Base-by-base conservation (phyloP, 2,113 vertebrate genomes). In the Pollimyrus isidori region DNA sequence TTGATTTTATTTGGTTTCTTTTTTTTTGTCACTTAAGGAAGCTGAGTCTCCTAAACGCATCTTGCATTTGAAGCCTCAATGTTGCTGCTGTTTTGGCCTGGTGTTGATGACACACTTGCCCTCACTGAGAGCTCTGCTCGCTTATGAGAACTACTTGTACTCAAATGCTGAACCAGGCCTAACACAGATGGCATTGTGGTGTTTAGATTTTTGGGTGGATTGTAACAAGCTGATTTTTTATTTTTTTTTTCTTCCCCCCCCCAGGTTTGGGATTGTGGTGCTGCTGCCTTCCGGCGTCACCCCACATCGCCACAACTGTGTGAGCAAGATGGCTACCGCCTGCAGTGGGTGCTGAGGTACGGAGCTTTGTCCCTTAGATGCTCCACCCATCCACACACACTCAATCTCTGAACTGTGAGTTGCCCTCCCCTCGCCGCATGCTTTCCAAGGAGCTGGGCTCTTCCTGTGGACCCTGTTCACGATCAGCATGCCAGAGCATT, bases 31-130 rank as follows among this genome's bases (percentile, higher is more conserved):
- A 58, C 7, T 69, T 30, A 30, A 69, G 65, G n/a, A 69, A 69
- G 26, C 30, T 69, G 2, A 26, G n/a, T 35, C n/a, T 30, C 7
- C 0, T n/a, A 30, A 26, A 15, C 10, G 0, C n/a, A 69, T 26
- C 7, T 65, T n/a, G n/a, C 10, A 13, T 69, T 30, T 69, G 76
- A 82, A 19, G 17, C 23, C 13, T 23, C n/a, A 3, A 65, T 9
- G 30, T 11, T 50, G n/a, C 69, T 39, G 69, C 69, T 39, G 69
- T 3, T 19, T 19, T 80, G 73, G 73, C 91, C 90, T 94, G 96
- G 96, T 95, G 91, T 85, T 94, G 96, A 97, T 96, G 95, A 96
- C 92, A 94, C 86, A 95, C 96, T 97, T 97, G 96, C 96, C 97
- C 96, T 97, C 96, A 95, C 97, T 96, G 95, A 97, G 94, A 92